Evolutionary conservation across 2,113 vertebrate species (phyloP), one percentile per base, ranked within the genome.

Genomic region (Psophia crepitans): DNA sequence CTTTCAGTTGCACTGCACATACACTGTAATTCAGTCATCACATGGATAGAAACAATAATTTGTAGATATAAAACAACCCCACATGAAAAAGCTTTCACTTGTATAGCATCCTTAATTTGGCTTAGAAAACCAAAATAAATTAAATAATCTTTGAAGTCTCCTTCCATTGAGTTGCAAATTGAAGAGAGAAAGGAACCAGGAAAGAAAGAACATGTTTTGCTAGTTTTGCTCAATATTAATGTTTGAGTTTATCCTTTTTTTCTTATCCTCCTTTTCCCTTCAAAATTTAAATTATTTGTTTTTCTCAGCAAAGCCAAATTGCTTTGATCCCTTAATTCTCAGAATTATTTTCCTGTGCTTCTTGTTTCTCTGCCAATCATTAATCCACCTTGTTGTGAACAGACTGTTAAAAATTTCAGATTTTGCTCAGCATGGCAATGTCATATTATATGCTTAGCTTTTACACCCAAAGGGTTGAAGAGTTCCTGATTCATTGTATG

Each of bases 221-320:
- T n/a, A 35, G 14, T 39, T 93, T 58, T 74, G 11, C 6, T 54
- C 20, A 48, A 90, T 75, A 27, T 81, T 74, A 54, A 11, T 74
- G 2, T 86, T 95, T 71, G 46, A 69, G 5, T 66, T 89, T 53
- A 7, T 56, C 33, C 10, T 94, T 88, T 65, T 65, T 49, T 94
- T 94, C n/a, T 69, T 58, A 54, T 14, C 14, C 19, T 77, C 12
- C 4, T 51, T 77, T 71, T 18, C 35, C 11, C 37, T 77, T 78
- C 48, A 33, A 78, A 87, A 86, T 90, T 81, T 66, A 84, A 92
- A 83, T 83, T 61, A 58, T 81, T 92, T 95, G 44, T 85, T 93
- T 96, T 21, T 33, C 11, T 84, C 33, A 21, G 17, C 27, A 75
- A 19, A 92, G 14, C 13, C 68, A 93, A 90, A 68, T 80, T 4